Base-by-base conservation (phyloP, 2,113 vertebrate species). In the Dasypus novemcinctus region DNA sequence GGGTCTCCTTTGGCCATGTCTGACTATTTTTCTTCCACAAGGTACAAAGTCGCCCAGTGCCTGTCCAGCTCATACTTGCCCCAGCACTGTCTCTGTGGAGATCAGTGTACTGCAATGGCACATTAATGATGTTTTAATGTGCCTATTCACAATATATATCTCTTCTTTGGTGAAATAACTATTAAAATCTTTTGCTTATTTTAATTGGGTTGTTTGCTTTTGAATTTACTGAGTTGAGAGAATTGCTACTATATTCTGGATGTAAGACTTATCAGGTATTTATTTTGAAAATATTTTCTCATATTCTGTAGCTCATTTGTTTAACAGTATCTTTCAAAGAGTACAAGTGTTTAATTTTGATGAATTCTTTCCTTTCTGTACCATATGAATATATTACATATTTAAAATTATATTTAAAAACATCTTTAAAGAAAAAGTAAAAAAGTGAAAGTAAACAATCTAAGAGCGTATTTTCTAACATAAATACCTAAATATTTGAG, bases 231-330 rank as follows among this genome's bases (percentile, higher is more conserved):
- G 83, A 91, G 23, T 80, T 90, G 31, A 61, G 25, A 61, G n/a
- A 95, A 33, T 36, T 88, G 27, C 76, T 92, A 23, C 68, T 23
- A 88, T 61, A 88, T 88, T 69, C 33, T 69, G 18, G 59, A 88
- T 88, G 18, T 21, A 83, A 87, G 41, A 88, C 46, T 14, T 80
- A 29, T 81, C 9, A 87, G 89, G 82, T 36, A 17, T 41, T 38
- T 94, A 33, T 61, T 93, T 63, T 91, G 64, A 52, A 91, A 91
- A 74, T 91, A 86, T 57, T 87, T 85, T 83, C 63, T n/a, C 29
- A 36, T 20, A 61, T 5, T 88, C 15, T 83, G 54, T 63, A 14
- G 43, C 18, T 63, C 52, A 83, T 25, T 89, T 83, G 71, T 61
- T 72, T 85, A 79, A 71, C 10, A 74, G 27, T 83, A 38, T 68